A percentile compares a stretch with the other conserved stretches of the same genome.
Evolutionary conservation across 2,888 invertebrate genomes (phyloP).

Genomic region (Noctua pronuba): DNA sequence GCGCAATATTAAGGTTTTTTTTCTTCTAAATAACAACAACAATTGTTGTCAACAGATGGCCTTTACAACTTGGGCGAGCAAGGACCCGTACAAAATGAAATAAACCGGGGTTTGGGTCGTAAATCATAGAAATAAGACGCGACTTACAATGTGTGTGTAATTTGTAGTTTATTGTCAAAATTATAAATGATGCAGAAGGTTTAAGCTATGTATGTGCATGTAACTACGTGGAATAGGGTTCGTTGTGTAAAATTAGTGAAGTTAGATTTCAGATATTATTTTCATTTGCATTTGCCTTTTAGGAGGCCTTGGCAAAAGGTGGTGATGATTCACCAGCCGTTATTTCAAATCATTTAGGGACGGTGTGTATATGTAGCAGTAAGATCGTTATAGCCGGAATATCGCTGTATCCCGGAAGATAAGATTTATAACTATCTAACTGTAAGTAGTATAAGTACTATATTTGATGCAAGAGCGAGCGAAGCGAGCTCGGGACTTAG

Average conservation of each 20-base stretch:
- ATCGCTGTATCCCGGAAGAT: no score
- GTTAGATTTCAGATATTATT: not conserved
- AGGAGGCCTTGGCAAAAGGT: not conserved
- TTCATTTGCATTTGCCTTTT: not conserved
- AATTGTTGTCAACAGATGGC: slow-evolving; percentile 44
- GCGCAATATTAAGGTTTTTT: slow-evolving; percentile 10
- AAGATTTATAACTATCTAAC: no score
- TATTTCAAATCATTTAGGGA: not conserved
- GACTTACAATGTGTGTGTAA: slow-evolving; percentile 35
- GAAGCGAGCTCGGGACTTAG: no score
- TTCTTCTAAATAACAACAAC: slow-evolving; percentile 26
- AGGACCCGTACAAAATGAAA: slow-evolving; percentile 42
- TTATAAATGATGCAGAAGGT: slow-evolving; percentile 25
- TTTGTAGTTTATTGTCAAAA: slow-evolving; percentile 49
- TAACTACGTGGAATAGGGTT: not conserved
- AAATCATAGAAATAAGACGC: slow-evolving; percentile 52
- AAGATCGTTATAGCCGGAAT: no score
- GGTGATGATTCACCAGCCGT: not conserved
- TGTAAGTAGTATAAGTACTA: no score
- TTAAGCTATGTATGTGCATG: not conserved
- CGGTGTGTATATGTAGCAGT: not conserved
- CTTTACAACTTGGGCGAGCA: slow-evolving; percentile 33
- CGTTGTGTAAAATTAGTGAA: not conserved
- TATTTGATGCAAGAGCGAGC: no score
- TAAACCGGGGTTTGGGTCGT: slow-evolving; percentile 29